phyloP scores from a whole-genome alignment of 2,888 invertebrate species.

The Meteorus colon region DNA sequence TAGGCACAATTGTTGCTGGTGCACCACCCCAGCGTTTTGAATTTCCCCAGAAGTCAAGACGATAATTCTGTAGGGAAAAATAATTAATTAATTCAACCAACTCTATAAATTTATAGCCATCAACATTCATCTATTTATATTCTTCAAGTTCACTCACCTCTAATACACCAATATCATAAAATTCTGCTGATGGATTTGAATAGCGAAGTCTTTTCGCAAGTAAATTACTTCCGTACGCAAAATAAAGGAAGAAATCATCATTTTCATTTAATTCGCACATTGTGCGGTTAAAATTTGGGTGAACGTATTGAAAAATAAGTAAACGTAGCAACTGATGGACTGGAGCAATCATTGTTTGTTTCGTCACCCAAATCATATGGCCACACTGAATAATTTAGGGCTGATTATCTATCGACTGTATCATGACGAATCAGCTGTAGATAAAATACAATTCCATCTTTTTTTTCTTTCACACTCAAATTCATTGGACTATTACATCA shows the following conservation, averaged over 20 bases:
- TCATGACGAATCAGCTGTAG: too few species aligned
- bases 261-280: background rate
- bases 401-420: too few species aligned
- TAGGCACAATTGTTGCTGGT: slow-evolving; percentile 87
- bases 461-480: too few species aligned
- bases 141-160: slow-evolving; percentile 57
- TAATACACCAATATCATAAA: slow-evolving; percentile 81
- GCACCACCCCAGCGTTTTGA: slow-evolving; percentile 86
- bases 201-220: slow-evolving; percentile 85
- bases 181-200: slow-evolving; percentile 84
- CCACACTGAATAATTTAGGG: too few species aligned
- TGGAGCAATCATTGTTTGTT: too few species aligned
- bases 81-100: background rate
- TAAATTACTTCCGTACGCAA: slow-evolving; percentile 93
- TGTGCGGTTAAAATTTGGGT: background rate
- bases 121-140: background rate
- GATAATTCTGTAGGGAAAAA: slow-evolving; percentile 76
- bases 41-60: slow-evolving; percentile 80
- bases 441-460: too few species aligned
- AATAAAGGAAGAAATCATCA: slow-evolving; percentile 77
- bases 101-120: too few species aligned
- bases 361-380: too few species aligned
- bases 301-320: background rate
- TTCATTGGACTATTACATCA: too few species aligned
- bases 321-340: background rate